A percentile compares a stretch with the other conserved stretches of the same genome.
Evolutionary conservation across 2,113 vertebrate genomes (phyloP).

Genomic region (Eubucco bourcierii): DNA sequence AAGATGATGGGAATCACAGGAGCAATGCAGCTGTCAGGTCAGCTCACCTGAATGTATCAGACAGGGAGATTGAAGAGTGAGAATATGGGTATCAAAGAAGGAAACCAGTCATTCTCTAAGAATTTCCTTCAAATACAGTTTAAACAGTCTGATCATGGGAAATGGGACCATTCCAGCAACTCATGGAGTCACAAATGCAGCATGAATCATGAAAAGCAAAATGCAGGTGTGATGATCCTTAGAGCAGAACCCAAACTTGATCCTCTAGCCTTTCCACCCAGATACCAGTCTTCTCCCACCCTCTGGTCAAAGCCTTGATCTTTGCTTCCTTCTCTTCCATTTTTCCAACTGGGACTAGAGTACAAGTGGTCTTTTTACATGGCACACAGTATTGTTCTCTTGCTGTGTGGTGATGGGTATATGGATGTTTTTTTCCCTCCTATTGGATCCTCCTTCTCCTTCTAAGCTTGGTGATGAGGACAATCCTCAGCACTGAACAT

Average conservation of each 20-base stretch:
- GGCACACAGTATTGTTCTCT: rapidly evolving
- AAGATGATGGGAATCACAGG: background rate
- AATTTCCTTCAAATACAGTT: background rate
- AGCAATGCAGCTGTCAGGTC: rapidly evolving
- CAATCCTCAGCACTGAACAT: constrained; percentile 27
- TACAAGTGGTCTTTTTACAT: background rate
- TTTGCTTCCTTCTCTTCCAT: background rate
- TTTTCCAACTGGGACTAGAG: background rate
- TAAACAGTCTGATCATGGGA: background rate
- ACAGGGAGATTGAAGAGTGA: background rate
- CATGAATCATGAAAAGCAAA: background rate
- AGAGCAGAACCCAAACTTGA: rapidly evolving
- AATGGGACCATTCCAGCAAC: background rate
- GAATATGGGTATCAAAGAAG: background rate
- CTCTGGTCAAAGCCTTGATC: background rate
- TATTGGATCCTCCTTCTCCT: background rate
- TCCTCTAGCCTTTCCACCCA: background rate
- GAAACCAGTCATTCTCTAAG: rapidly evolving
- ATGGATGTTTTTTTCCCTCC: background rate
- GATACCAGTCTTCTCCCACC: background rate
- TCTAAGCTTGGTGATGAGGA: background rate
- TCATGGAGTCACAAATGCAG: background rate
- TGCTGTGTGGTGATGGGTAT: rapidly evolving
- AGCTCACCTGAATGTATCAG: background rate
- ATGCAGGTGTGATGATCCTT: background rate